These are phyloP conservation scores for Oryzias melastigma DNA, from an alignment of 2,113 vertebrate genomes.

Conservation along the genomic window DNA sequence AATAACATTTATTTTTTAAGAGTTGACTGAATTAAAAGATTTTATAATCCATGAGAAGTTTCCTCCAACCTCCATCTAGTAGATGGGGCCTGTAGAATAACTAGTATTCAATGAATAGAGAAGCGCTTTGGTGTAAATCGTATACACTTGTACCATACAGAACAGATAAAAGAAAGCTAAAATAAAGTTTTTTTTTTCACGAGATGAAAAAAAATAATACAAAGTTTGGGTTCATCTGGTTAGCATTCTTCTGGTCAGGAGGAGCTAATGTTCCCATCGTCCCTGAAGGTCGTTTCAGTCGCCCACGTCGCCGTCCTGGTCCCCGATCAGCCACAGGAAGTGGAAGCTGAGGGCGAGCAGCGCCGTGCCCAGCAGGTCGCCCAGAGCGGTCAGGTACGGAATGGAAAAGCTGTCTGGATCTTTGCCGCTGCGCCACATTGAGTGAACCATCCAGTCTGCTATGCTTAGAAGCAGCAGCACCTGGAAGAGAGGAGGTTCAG, in stretches of 20 bases:
- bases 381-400: conserved; percentile 93
- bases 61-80: too few species aligned
- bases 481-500: conserved; percentile 63
- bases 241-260: conserved; percentile 28
- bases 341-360: conserved; percentile 92
- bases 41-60: too few species aligned
- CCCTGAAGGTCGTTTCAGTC: conserved; percentile 72
- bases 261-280: background rate
- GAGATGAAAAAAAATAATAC: conserved; percentile 26
- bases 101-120: background rate
- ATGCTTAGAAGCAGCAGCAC: conserved; percentile 89
- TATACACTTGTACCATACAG: conserved; percentile 13
- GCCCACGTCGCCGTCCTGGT: conserved; percentile 93
- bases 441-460: conserved; percentile 96
- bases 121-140: conserved; percentile 48
- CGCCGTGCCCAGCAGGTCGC: conserved; percentile 93
- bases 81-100: too few species aligned
- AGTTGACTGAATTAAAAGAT: too few species aligned
- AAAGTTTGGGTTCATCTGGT: conserved; percentile 19
- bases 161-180: background rate
- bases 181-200: conserved; percentile 7
- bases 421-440: conserved; percentile 95
- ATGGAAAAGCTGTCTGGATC: conserved; percentile 97
- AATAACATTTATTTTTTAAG: too few species aligned
- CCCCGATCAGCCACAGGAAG: conserved; percentile 94